Conservation (phyloP, 2,888 invertebrate species). For the Griposia aprilina region DNA sequence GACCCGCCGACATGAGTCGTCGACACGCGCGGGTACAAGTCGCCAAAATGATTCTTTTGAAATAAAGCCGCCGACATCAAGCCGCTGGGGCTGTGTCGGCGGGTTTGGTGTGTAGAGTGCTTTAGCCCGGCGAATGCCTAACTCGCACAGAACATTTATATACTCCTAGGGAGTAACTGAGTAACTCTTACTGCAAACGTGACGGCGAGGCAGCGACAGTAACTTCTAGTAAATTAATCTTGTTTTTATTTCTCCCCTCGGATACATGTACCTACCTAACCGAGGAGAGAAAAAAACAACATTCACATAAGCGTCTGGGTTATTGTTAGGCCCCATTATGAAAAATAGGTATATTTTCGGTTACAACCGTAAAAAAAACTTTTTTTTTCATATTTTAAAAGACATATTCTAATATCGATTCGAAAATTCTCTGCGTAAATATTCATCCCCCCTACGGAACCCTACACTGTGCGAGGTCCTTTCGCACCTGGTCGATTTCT, state of each 20-base stretch:
- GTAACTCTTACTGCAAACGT: too few relatives aligned
- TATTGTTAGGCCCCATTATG: not conserved
- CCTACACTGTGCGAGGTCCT: not conserved
- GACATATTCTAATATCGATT: not conserved
- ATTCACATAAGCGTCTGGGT: too few relatives aligned
- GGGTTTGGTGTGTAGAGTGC: too few relatives aligned
- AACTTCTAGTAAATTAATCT: not conserved
- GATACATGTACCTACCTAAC: too few relatives aligned
- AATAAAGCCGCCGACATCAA: too few relatives aligned
- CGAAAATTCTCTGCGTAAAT: not conserved
- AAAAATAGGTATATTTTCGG: not conserved
- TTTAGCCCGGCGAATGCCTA: not conserved
- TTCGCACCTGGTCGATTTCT: not conserved
- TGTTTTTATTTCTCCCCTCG: not conserved
- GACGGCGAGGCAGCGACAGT: not conserved
- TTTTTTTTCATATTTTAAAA: not conserved
- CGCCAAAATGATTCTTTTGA: too few relatives aligned
- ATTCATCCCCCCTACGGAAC: not conserved
- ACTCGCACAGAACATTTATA: too few relatives aligned
- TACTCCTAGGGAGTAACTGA: too few relatives aligned
- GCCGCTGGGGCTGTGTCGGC: too few relatives aligned
- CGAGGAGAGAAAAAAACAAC: too few relatives aligned
- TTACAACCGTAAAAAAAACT: not conserved
- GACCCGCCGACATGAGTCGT: too few relatives aligned
- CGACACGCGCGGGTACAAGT: too few relatives aligned